Conservation (phyloP, 2,888 invertebrate species). For the Drosophila phalerata region DNA sequence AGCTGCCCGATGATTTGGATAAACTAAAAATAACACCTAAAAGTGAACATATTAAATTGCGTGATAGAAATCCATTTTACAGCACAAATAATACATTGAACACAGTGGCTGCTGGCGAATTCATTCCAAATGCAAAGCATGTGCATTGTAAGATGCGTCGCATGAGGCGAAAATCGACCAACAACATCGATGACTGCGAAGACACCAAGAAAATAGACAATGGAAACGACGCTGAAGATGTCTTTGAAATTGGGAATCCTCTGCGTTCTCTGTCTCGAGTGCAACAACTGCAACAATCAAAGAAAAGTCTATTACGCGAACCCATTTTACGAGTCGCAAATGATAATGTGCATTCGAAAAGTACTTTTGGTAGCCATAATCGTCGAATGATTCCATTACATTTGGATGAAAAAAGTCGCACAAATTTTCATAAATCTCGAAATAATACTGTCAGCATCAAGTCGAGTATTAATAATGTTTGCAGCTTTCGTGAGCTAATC, state of each 20-base stretch:
- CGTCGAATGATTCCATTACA: conserved; percentile 37
- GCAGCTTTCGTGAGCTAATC: conserved; percentile 81
- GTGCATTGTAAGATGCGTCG: conserved; percentile 66
- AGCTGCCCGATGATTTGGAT: conserved; percentile 87
- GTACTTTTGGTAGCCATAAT: conserved; percentile 32
- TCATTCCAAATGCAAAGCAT: conserved; percentile 32
- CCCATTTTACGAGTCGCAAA: conserved; percentile 68
- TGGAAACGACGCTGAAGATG: conserved; percentile 21
- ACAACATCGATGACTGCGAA: conserved; percentile 73
- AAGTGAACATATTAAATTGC: conserved; percentile 73
- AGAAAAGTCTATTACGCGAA: conserved; percentile 66
- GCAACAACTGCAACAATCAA: conserved; percentile 55
- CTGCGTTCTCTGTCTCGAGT: conserved; percentile 54
- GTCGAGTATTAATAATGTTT: conserved; percentile 48
- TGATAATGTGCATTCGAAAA: conserved; percentile 51
- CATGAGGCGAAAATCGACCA: conserved; percentile 76
- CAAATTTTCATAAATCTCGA: conserved; percentile 34
- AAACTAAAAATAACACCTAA: conserved; percentile 87
- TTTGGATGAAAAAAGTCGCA: conserved; percentile 42
- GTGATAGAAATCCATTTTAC: conserved; percentile 81
- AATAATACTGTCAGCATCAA: conserved; percentile 34
- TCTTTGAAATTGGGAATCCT: conserved; percentile 42
- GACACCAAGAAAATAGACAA: conserved; percentile 53
- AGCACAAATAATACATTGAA: conserved; percentile 30
- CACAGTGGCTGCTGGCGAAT: conserved; percentile 12